phyloP scores from a whole-genome alignment of 2,888 invertebrate genomes.

The Diplazon laetatorius region DNA sequence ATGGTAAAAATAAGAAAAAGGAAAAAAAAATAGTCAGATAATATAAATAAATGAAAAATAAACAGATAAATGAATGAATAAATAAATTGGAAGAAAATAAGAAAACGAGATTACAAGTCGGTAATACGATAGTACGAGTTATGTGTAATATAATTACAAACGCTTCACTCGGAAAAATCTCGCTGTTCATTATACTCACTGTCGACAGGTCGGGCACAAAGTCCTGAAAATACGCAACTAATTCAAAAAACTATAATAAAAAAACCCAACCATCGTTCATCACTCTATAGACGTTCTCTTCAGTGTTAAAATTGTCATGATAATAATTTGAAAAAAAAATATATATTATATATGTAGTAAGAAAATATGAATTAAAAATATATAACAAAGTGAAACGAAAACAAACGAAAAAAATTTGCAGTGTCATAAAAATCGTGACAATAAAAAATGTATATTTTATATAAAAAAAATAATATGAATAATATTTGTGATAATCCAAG shows the following conservation, averaged over 20 bases:
- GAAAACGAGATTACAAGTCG: constrained; percentile 47
- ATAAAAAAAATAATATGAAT: too few species aligned
- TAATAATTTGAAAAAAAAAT: constrained; percentile 10
- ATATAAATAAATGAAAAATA: constrained; percentile 61
- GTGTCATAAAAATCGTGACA: constrained; percentile 45
- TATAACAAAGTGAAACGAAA: constrained; percentile 32
- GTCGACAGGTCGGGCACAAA: constrained; percentile 83
- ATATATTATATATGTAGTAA: too few species aligned
- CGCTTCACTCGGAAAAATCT: constrained; percentile 81
- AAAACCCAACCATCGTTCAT: constrained; percentile 7
- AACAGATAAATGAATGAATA: constrained; percentile 47
- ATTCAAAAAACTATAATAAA: constrained; percentile 74
- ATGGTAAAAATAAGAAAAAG: constrained; percentile 71
- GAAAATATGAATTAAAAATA: too few species aligned
- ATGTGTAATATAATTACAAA: constrained; percentile 75
- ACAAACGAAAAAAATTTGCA: constrained; percentile 14
- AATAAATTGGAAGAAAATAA: too few species aligned
- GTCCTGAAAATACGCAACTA: constrained; percentile 83
- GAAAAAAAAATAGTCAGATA: constrained; percentile 68
- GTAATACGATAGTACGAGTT: constrained; percentile 70
- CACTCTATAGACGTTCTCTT: constrained; percentile 29
- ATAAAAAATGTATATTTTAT: too few species aligned
- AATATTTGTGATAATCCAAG: constrained; percentile 5
- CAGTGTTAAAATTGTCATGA: constrained; percentile 6
- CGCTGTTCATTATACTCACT: constrained; percentile 82